These are phyloP conservation scores for Papilio xuthus DNA, from an alignment of 1,140 invertebrate genomes.

Conservation along the genomic window DNA sequence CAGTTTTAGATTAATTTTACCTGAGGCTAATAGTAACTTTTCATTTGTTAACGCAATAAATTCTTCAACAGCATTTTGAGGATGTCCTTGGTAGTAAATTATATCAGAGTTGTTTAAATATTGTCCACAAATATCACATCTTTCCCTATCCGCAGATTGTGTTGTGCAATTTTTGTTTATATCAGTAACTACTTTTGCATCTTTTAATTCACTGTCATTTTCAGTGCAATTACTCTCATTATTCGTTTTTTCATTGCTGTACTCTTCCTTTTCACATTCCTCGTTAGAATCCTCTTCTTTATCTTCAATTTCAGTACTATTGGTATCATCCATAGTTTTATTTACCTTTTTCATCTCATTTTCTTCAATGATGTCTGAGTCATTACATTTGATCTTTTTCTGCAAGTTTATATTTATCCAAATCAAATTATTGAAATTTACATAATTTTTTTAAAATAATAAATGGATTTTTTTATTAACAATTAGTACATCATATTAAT, in stretches of 20 bases:
- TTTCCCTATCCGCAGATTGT: constrained; percentile 55
- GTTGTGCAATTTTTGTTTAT: constrained; percentile 31
- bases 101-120: constrained; percentile 85
- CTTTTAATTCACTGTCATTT: constrained; percentile 42
- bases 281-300: not conserved
- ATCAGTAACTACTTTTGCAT: constrained; percentile 41
- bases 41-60: constrained; percentile 89
- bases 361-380: constrained; percentile 40
- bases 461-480: no score
- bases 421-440: not conserved
- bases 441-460: no score
- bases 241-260: not conserved
- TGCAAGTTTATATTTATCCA: not conserved
- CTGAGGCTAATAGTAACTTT: constrained; percentile 88
- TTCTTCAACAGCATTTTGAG: constrained; percentile 88
- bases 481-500: no score
- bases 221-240: constrained; percentile 37
- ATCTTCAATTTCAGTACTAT: constrained; percentile 5
- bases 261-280: constrained; percentile 3
- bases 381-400: constrained; percentile 28
- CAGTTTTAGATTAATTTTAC: constrained; percentile 42
- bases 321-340: constrained; percentile 12
- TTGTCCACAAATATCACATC: constrained; percentile 80
- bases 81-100: constrained; percentile 88
- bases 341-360: constrained; percentile 40